A percentile compares a stretch with the other conserved stretches of the same genome.
These are phyloP conservation scores for Leptodactylus fallax DNA, from an alignment of 2,797 vertebrate genomes.

Conservation along the genomic window DNA sequence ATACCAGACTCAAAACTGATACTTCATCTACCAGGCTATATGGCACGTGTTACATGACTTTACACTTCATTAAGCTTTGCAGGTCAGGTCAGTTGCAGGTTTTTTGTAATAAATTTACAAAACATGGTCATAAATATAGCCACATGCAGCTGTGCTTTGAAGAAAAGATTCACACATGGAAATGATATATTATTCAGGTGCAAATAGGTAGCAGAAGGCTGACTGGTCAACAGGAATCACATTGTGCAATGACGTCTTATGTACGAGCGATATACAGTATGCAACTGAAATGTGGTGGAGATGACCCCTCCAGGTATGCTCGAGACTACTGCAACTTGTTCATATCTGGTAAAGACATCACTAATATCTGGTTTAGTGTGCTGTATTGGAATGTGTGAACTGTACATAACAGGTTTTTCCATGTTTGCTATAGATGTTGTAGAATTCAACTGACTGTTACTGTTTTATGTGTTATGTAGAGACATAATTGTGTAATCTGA, in stretches of 20 bases:
- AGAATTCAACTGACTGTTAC: too few relatives aligned
- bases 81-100: neutral
- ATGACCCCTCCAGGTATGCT: too few relatives aligned
- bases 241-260: neutral
- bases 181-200: slow-evolving; percentile 4
- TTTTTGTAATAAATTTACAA: slow-evolving; percentile 16
- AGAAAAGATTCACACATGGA: slow-evolving; percentile 29
- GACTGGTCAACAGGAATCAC: neutral
- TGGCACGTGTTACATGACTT: slow-evolving; percentile 45
- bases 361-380: too few relatives aligned
- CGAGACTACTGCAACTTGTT: too few relatives aligned
- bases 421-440: too few relatives aligned
- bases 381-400: too few relatives aligned
- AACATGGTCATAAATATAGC: slow-evolving; percentile 16
- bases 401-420: too few relatives aligned
- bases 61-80: slow-evolving; percentile 42
- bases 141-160: slow-evolving; percentile 1
- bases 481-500: too few relatives aligned
- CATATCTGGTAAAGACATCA: too few relatives aligned
- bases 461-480: too few relatives aligned
- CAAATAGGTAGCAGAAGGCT: neutral
- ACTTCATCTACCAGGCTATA: slow-evolving; percentile 1
- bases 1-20: slow-evolving; percentile 18
- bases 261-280: neutral
- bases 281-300: too few relatives aligned